Percentiles rank a stretch among this genome's conserved stretches.
Conservation (phyloP, 2,888 invertebrate species). For the Bugulina stolonifera region DNA sequence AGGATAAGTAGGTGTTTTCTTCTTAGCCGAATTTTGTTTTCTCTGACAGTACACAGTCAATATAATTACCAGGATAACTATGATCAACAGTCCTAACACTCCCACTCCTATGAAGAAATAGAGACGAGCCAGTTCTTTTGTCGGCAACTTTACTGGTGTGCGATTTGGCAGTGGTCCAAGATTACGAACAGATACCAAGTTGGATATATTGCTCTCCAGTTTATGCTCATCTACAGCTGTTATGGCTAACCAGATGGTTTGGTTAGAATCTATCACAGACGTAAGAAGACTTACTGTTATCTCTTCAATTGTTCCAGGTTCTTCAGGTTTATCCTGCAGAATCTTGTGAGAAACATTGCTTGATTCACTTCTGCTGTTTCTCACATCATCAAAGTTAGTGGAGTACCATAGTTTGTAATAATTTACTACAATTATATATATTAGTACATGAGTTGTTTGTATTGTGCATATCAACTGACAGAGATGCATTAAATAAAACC, state of each 20-base stretch:
- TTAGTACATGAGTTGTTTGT: too few species aligned
- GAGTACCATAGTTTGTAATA: background rate
- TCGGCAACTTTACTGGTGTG: background rate
- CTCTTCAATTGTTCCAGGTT: background rate
- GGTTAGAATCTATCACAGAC: background rate
- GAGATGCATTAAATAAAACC: too few species aligned
- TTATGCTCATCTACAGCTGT: slow-evolving; percentile 11
- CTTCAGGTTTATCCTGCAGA: background rate
- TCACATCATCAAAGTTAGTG: background rate
- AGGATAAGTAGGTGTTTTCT: too few species aligned
- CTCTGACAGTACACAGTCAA: background rate
- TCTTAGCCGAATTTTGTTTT: background rate
- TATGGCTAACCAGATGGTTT: background rate
- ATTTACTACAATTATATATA: too few species aligned
- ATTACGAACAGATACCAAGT: background rate
- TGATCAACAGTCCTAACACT: background rate
- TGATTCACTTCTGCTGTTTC: background rate
- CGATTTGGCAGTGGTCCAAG: background rate
- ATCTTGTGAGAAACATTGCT: too few species aligned
- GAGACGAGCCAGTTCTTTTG: background rate
- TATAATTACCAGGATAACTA: background rate
- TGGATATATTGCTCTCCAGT: slow-evolving; percentile 10
- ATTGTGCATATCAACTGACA: too few species aligned
- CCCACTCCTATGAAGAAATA: slow-evolving; percentile 9
- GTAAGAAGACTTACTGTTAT: background rate